Percentiles rank a stretch among this genome's conserved stretches.
Conservation (phyloP, 2,797 vertebrate species). For the Thunnus albacares region DNA sequence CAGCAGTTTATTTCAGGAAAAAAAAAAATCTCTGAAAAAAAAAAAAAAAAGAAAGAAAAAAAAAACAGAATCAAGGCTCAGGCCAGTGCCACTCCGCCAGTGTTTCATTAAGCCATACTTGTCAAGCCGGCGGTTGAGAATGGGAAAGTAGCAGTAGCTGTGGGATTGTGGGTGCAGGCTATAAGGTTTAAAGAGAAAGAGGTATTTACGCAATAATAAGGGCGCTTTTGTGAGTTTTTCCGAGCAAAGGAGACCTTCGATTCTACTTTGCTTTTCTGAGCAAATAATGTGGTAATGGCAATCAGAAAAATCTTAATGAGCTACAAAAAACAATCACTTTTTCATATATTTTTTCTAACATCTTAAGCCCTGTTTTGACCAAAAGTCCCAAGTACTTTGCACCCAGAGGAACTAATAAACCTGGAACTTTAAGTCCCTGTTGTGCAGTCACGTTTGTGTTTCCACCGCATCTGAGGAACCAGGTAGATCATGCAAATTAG, state of each 20-base stretch:
- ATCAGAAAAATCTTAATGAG: constrained; percentile 1
- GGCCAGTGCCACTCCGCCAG: constrained; percentile 17
- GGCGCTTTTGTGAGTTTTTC: not conserved
- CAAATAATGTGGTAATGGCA: not conserved
- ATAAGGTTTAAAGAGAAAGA: constrained; percentile 28
- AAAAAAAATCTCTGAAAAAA: constrained; percentile 29
- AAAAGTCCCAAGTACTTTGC: too few species aligned
- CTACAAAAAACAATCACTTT: not conserved
- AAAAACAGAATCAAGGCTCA: constrained; percentile 41
- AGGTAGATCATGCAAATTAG: too few species aligned
- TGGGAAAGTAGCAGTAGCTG: constrained; percentile 65
- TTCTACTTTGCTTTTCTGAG: not conserved
- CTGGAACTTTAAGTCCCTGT: too few species aligned
- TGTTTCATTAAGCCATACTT: constrained; percentile 67
- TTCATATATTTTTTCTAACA: not conserved
- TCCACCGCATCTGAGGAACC: too few species aligned
- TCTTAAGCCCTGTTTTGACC: not conserved
- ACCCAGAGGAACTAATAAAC: too few species aligned
- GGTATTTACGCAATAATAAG: constrained; percentile 29
- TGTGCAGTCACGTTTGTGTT: too few species aligned
- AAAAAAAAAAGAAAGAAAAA: constrained; percentile 48
- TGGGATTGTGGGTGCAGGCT: constrained; percentile 36
- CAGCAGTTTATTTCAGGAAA: constrained; percentile 74
- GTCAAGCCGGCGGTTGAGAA: constrained; percentile 53
- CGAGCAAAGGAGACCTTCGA: not conserved